Conservation (phyloP, 2,113 vertebrate species). For the Shinisaurus crocodilurus region DNA sequence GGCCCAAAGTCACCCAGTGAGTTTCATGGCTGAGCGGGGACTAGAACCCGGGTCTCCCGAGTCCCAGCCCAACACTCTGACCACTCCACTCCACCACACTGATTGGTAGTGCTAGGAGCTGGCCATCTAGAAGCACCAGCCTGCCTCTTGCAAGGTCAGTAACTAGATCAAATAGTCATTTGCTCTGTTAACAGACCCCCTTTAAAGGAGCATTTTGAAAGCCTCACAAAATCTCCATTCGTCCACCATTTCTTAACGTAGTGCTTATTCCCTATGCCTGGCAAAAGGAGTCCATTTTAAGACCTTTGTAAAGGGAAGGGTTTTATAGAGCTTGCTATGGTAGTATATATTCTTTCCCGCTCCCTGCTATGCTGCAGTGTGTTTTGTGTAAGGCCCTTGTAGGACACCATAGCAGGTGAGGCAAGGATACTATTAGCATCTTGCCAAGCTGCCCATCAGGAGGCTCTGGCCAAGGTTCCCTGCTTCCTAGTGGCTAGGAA, state of each 20-base stretch:
- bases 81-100: too few relatives aligned
- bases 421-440: background rate
- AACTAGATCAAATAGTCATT: background rate
- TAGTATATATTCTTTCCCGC: too few relatives aligned
- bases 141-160: background rate
- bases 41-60: too few relatives aligned
- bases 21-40: too few relatives aligned
- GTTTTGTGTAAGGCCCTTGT: background rate
- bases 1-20: too few relatives aligned
- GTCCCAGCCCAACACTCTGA: too few relatives aligned
- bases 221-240: background rate
- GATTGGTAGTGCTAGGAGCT: too few relatives aligned
- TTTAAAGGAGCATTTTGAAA: background rate
- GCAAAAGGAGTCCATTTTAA: background rate
- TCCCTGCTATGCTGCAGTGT: too few relatives aligned
- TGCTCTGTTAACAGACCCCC: background rate
- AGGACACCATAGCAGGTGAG: background rate
- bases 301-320: too few relatives aligned
- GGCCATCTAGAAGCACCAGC: background rate
- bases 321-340: too few relatives aligned
- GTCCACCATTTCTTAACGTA: background rate
- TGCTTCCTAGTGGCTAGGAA: background rate
- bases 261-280: background rate
- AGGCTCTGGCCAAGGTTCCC: background rate
- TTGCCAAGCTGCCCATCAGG: background rate